Evolutionary conservation across 2,113 vertebrate species (phyloP), one percentile per base, ranked within the genome.

Genomic region (Tragelaphus imberbis): DNA sequence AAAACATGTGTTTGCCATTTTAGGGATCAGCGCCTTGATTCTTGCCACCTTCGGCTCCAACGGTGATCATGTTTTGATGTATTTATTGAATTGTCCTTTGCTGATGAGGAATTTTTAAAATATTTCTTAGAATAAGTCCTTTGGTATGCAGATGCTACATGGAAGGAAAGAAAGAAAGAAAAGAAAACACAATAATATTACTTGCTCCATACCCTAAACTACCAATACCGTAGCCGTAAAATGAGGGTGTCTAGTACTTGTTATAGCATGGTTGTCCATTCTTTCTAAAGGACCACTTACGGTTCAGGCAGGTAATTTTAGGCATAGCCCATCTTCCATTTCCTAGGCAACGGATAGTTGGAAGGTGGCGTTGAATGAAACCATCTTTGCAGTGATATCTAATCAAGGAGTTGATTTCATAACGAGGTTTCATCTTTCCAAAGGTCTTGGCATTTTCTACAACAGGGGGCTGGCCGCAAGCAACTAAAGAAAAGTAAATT

Each of bases 401-500:
- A 97, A 99, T 99, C 94, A 99, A 98, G 0, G 99, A 99, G 98
- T 99, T 99, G 97, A 99, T 99, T 99, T 99, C 99, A 79, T 99
- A 99, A 88, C 99, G 99, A 71, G 99, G 99, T 55, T 99, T 99
- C 98, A 99, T 98, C 98, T 99, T 99, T 71, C 99, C 99, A 96
- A 99, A 99, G 59, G 99, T 99, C 95, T 98, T 99, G 1, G 99
- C 99, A 0, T 99, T 99, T 98, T 99, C 99, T 98, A 99, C 99
- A 6, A 99, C 95, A 61, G 99, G 99, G 94, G 99, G 99, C 91
- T 99, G 99, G 90, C 98, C 99, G 36, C 99, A 99, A 89, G 99
- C 99, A 98, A 99, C 99, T 99, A 95, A 97, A 93, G 80, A 98
- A 58, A 95, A 92, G 98, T 86, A 97, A 85, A 97, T n/a, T 71